phyloP scores from a whole-genome alignment of 1,140 invertebrate genomes.

The Stegodyphus dumicola region DNA sequence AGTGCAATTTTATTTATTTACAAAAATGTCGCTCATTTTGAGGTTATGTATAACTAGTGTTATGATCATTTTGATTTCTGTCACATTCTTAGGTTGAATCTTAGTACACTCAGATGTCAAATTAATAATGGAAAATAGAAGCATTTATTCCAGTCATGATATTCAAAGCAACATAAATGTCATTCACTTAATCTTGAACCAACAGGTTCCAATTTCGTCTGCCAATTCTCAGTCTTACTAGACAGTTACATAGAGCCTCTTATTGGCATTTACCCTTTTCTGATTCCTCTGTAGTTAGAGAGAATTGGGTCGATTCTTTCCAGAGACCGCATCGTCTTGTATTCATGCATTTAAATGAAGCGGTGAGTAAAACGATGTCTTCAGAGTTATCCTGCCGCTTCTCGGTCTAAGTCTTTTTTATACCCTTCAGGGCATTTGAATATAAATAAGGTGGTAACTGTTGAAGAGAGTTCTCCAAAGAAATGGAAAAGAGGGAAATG shows the following conservation, averaged over 20 bases:
- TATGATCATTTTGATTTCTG: too few species aligned
- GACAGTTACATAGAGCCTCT: not conserved
- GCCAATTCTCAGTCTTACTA: too few species aligned
- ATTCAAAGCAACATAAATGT: too few species aligned
- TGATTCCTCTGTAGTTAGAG: not conserved
- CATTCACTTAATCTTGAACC: too few species aligned
- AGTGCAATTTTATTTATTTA: too few species aligned
- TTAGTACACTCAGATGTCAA: too few species aligned
- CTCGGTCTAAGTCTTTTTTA: slow-evolving; percentile 34
- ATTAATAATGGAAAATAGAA: too few species aligned
- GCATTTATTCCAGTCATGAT: too few species aligned
- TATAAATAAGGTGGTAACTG: slow-evolving; percentile 59
- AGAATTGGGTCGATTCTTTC: not conserved
- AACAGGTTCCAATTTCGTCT: too few species aligned
- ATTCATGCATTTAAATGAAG: slow-evolving; percentile 57
- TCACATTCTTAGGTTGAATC: too few species aligned
- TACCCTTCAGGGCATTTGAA: slow-evolving; percentile 51
- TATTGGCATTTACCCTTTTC: slow-evolving; percentile 5
- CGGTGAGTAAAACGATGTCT: slow-evolving; percentile 22
- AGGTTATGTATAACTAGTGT: too few species aligned
- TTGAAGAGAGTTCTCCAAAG: slow-evolving; percentile 25
- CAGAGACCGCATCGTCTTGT: not conserved
- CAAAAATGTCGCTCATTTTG: too few species aligned
- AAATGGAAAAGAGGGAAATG: slow-evolving; percentile 36
- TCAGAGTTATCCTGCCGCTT: slow-evolving; percentile 15